These are phyloP conservation scores for Halesus radiatus DNA, from an alignment of 1,140 invertebrate species.

Conservation along the genomic window DNA sequence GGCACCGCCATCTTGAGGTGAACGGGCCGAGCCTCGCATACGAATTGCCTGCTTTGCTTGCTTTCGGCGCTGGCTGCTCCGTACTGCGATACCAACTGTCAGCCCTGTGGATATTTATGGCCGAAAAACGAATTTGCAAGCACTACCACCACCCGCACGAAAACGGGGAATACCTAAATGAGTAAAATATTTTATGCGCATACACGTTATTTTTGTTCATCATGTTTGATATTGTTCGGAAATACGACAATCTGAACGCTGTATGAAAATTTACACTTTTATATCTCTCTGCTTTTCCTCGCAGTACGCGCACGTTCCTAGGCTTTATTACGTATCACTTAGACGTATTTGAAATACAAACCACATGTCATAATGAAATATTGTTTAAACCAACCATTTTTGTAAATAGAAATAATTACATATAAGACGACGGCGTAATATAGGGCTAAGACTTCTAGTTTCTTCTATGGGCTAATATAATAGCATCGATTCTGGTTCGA, in stretches of 20 bases:
- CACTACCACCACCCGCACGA: constrained; percentile 44
- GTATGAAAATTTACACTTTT: not conserved
- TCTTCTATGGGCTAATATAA: no score
- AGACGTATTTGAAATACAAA: no score
- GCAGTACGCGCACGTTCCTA: not conserved
- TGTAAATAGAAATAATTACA: no score
- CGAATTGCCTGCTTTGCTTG: constrained; percentile 57
- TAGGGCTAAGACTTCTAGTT: no score
- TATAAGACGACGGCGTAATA: no score
- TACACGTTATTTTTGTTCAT: constrained; percentile 57
- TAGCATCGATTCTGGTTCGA: no score
- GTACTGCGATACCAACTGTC: constrained; percentile 57
- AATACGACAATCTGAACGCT: constrained; percentile 7
- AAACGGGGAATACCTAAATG: constrained; percentile 55
- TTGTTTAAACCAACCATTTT: no score
- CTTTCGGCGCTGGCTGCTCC: constrained; percentile 42
- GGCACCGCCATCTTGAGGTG: constrained; percentile 58
- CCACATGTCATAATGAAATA: no score
- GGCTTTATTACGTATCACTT: no score
- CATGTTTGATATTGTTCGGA: constrained; percentile 56
- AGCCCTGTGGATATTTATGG: constrained; percentile 58
- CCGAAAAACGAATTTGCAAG: constrained; percentile 59
- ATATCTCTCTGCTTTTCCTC: not conserved
- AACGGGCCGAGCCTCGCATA: constrained; percentile 57
- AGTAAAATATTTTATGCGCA: constrained; percentile 58